Evolutionary conservation across 2,888 invertebrate species (phyloP).

Genomic region (Scaptomyza flava): DNA sequence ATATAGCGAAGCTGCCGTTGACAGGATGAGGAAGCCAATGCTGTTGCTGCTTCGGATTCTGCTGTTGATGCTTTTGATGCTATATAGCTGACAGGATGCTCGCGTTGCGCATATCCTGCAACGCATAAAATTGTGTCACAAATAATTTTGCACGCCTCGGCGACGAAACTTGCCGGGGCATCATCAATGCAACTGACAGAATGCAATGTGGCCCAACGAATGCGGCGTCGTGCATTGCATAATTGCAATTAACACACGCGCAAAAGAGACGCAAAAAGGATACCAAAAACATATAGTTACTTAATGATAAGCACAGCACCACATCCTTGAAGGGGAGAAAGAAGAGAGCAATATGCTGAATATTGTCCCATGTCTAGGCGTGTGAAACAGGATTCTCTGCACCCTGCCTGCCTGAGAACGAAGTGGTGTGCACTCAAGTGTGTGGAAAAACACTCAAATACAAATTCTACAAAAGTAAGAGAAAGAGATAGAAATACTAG

Average conservation of each 20-base stretch:
- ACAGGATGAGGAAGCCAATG: conserved; percentile 61
- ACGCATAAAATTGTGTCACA: conserved; percentile 82
- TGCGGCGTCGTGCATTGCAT: conserved; percentile 61
- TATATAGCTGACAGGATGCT: conserved; percentile 32
- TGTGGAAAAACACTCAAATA: conserved; percentile 60
- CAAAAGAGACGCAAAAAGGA: not conserved
- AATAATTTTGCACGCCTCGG: conserved; percentile 80
- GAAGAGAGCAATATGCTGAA: conserved; percentile 14
- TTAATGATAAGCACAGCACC: conserved; percentile 58
- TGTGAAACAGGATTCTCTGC: conserved; percentile 34
- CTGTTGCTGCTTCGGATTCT: conserved; percentile 14
- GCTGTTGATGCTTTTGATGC: conserved; percentile 26
- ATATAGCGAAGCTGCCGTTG: conserved; percentile 37
- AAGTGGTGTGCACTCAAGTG: conserved; percentile 68
- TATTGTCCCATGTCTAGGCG: conserved; percentile 29
- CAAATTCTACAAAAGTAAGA: conserved; percentile 1
- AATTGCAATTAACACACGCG: conserved; percentile 75
- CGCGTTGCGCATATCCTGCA: conserved; percentile 57
- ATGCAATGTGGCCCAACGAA: conserved; percentile 53
- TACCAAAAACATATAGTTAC: conserved; percentile 67
- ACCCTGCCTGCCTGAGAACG: conserved; percentile 7
- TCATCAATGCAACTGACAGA: conserved; percentile 70
- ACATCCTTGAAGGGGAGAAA: conserved; percentile 49
- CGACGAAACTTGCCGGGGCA: conserved; percentile 40
- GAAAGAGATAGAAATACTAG: conserved; percentile 30